Conservation (phyloP, 64 coral and sea anemone genomes). For the Anthopleura sola region DNA sequence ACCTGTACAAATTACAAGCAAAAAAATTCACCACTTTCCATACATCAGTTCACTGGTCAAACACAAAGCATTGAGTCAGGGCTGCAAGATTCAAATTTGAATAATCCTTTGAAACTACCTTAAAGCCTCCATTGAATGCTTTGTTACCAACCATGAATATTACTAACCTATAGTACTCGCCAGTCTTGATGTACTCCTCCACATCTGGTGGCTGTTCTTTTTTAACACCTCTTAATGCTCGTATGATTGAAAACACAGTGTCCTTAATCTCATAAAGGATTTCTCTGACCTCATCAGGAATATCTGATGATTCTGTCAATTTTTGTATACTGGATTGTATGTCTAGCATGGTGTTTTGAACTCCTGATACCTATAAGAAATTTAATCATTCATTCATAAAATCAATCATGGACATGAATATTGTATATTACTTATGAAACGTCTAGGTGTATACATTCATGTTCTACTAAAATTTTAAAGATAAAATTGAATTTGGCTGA, state of each 20-base stretch:
- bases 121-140: too few relatives aligned
- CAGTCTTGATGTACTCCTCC: neutral
- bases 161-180: constrained; percentile 2
- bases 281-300: neutral
- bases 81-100: too few relatives aligned
- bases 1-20: neutral
- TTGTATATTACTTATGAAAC: too few relatives aligned
- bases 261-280: neutral
- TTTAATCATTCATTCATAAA: neutral
- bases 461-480: too few relatives aligned
- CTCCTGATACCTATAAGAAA: neutral
- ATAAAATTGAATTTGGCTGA: too few relatives aligned
- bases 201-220: neutral
- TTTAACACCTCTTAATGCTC: neutral
- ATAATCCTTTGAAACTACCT: too few relatives aligned
- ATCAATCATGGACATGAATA: too few relatives aligned
- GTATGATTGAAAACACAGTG: neutral
- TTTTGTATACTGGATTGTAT: neutral
- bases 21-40: too few relatives aligned
- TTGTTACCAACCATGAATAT: neutral
- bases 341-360: neutral
- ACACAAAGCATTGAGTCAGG: too few relatives aligned
- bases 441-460: too few relatives aligned
- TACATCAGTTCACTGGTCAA: too few relatives aligned
- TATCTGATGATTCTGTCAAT: neutral